Percentiles rank a stretch among this genome's conserved stretches.
phyloP scores from a whole-genome alignment of 2,113 vertebrate genomes.

The Marmota flaviventris region DNA sequence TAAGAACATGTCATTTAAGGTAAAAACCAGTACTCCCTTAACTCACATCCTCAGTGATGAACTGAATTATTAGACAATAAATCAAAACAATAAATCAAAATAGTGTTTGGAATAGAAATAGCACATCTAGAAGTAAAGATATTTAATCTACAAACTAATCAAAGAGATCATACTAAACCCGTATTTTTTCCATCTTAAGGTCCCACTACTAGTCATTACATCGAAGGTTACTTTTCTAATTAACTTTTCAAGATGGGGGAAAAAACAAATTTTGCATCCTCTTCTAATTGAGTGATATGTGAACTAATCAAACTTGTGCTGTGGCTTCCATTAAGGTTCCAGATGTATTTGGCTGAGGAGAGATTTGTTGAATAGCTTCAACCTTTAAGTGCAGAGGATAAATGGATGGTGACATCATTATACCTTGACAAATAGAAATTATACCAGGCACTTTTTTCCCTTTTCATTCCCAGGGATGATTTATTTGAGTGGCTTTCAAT shows the following conservation, averaged over 20 bases:
- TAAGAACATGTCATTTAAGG: neutral
- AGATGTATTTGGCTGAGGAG: conserved; percentile 86
- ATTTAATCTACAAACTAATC: conserved; percentile 38
- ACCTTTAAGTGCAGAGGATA: conserved; percentile 89
- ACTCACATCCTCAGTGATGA: neutral
- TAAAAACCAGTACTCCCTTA: neutral
- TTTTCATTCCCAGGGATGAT: conserved; percentile 87
- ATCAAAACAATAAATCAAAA: conserved; percentile 56
- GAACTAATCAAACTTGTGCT: conserved; percentile 86
- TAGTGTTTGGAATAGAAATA: conserved; percentile 31
- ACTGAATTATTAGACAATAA: conserved; percentile 30
- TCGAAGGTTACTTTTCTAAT: conserved; percentile 84
- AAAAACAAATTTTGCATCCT: conserved; percentile 86
- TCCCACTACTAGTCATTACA: conserved; percentile 70
- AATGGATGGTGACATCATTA: conserved; percentile 91
- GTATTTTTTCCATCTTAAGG: conserved; percentile 71
- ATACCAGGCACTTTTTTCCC: conserved; percentile 81
- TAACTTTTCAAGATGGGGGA: conserved; percentile 73
- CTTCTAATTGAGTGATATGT: conserved; percentile 86
- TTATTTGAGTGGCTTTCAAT: conserved; percentile 87
- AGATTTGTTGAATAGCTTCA: conserved; percentile 89
- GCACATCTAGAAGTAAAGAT: neutral
- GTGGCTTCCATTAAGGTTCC: conserved; percentile 85
- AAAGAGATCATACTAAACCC: conserved; percentile 65
- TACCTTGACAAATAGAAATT: conserved; percentile 89